Percentiles rank a stretch among this genome's conserved stretches.
These are phyloP conservation scores for Sipha maydis DNA, from an alignment of 2,888 invertebrate species.

Conservation along the genomic window DNA sequence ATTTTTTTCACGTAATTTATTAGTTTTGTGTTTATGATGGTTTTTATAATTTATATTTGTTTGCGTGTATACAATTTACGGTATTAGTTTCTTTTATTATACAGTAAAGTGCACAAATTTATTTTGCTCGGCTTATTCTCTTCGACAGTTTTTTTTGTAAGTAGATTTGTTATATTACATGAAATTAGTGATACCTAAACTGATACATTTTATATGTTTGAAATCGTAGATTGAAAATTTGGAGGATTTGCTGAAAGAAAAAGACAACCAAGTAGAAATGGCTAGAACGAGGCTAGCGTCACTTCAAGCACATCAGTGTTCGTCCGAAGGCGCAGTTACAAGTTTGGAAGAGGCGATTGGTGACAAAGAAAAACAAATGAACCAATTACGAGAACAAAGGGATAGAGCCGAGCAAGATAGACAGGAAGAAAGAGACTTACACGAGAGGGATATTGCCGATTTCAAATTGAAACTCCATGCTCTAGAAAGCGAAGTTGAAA, in stretches of 20 bases:
- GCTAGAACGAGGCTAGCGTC: constrained; percentile 88
- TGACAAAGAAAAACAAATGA: constrained; percentile 97
- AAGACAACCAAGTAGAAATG: constrained; percentile 97
- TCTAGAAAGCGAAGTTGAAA: constrained; percentile 90
- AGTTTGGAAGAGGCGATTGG: constrained; percentile 94
- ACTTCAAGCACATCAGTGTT: constrained; percentile 94
- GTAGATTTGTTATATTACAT: constrained; percentile 61
- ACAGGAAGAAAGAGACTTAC: constrained; percentile 87
- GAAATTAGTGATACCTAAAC: constrained; percentile 8
- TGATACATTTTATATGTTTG: neutral
- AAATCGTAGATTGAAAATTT: constrained; percentile 88
- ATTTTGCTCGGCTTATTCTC: constrained; percentile 58
- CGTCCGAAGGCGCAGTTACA: constrained; percentile 91
- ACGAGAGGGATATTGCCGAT: constrained; percentile 90
- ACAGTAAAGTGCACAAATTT: constrained; percentile 62
- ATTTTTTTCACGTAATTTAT: neutral
- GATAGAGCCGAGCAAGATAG: constrained; percentile 96
- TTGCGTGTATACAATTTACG: neutral
- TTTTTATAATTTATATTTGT: constrained; percentile 1
- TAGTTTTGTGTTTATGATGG: neutral
- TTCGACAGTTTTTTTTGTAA: constrained; percentile 39
- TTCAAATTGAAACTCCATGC: constrained; percentile 94
- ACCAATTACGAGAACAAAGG: constrained; percentile 90
- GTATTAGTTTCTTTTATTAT: constrained; percentile 12
- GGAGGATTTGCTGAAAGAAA: constrained; percentile 96